Evolutionary conservation across 2,113 vertebrate species (phyloP), one percentile per base, ranked within the genome.

Genomic region (Rhinopomastus cyanomelas): DNA sequence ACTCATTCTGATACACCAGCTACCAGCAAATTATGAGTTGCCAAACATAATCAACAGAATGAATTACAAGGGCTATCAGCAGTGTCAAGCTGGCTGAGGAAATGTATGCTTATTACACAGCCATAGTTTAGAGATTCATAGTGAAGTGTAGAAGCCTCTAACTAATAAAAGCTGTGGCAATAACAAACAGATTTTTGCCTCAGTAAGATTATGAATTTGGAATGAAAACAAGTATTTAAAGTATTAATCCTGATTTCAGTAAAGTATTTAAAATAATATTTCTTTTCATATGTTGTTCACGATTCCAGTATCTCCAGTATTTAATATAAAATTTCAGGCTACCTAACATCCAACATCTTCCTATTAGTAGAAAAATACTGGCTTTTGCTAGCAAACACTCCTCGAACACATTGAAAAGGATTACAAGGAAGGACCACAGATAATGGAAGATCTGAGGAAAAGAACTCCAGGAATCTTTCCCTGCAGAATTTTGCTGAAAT

Each of bases 21-120:
- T 93, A 89, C 71, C 29, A 75, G 78, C 26, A 96, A 91, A 91
- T 92, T 90, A 93, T 34, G 57, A 96, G 77, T 81, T 88, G 84
- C 91, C 84, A 84, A 93, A 94, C 91, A 92, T 90, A 88, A 90
- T 92, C 86, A 95, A 66, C 69, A 84, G 78, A 92, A 85, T 90
- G 74, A 86, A 84, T 92, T 94, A 86, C 81, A 81, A 95, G 81
- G 78, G 66, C 71, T 75, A 84, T 82, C 79, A 95, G 79, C 51
- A 92, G 39, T 4, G 5, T 65, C 82, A 82, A 68, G 67, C 82
- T 85, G 90, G 68, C 66, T 85, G 91, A 87, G 75, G 83, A 95
- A 90, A 84, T 57, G 22, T 37, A 29, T 75, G 61, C 39, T 87
- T 84, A 85, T 73, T 80, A 77, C 64, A 59, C 56, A 86, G 73